phyloP scores from a whole-genome alignment of 2,888 invertebrate genomes.

The Zaprionus lineosus region DNA sequence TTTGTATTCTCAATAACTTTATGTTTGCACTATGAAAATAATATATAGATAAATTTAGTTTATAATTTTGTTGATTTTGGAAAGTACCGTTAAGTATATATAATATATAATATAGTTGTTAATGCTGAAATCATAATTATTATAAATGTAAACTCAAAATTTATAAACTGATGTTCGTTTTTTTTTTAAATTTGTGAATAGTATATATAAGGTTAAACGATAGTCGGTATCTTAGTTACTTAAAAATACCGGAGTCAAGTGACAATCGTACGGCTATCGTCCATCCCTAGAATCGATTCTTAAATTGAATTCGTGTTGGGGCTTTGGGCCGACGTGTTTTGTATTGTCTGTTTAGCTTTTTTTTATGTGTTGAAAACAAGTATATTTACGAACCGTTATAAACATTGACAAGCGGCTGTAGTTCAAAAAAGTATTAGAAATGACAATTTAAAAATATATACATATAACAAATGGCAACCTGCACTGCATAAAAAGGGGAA shows the following conservation, averaged over 20 bases:
- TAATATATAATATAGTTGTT: no score
- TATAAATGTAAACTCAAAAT: no score
- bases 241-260: slow-evolving; percentile 5
- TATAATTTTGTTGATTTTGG: no score
- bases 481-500: slow-evolving; percentile 6
- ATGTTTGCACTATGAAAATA: no score
- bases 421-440: slow-evolving; percentile 6
- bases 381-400: slow-evolving; percentile 4
- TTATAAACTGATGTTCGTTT: no score
- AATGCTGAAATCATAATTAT: no score
- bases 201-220: slow-evolving; percentile 2
- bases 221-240: background rate
- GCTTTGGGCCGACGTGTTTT: slow-evolving; percentile 23
- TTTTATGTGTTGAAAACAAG: slow-evolving; percentile 10
- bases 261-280: slow-evolving; percentile 6
- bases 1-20: background rate
- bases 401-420: slow-evolving; percentile 4
- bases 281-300: slow-evolving; percentile 40
- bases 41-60: no score
- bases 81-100: no score
- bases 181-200: background rate
- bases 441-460: slow-evolving; percentile 16
- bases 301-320: slow-evolving; percentile 22
- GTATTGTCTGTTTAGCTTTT: slow-evolving; percentile 28
- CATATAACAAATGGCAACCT: slow-evolving; percentile 12